Percentiles rank a stretch among this genome's conserved stretches.
These are phyloP conservation scores for Herpetotheres cachinnans DNA, from an alignment of 2,113 vertebrate genomes.

Conservation along the genomic window DNA sequence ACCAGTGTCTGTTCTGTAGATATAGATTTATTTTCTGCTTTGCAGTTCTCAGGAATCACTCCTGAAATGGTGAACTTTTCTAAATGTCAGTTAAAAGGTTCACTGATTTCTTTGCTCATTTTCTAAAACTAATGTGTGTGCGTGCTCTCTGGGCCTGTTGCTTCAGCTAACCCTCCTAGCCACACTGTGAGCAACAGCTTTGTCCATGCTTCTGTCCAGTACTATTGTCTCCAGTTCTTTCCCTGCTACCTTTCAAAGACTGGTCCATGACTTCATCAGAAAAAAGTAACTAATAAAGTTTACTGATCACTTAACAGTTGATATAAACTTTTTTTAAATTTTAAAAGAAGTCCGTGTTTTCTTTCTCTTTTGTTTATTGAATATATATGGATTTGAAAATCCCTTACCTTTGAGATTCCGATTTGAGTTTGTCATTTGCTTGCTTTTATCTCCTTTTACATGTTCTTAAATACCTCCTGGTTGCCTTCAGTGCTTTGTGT, in stretches of 20 bases:
- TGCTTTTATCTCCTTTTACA: background rate
- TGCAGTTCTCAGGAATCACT: background rate
- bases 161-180: background rate
- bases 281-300: background rate
- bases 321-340: background rate
- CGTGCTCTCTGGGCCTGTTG: background rate
- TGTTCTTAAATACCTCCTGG: background rate
- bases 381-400: background rate
- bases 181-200: background rate
- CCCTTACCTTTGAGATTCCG: background rate
- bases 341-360: background rate
- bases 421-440: background rate
- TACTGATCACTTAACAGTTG: background rate
- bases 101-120: background rate
- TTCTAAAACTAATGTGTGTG: background rate
- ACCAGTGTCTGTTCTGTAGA: background rate
- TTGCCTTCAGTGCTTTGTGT: background rate
- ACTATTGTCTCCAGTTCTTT: background rate
- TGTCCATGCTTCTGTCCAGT: background rate
- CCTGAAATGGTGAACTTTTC: constrained; percentile 49
- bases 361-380: background rate
- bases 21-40: constrained; percentile 36
- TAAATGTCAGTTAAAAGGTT: constrained; percentile 59
- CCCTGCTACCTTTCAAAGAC: background rate
- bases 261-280: background rate